These are phyloP conservation scores for Crenichthys baileyi DNA, from an alignment of 2,797 vertebrate genomes.

Conservation along the genomic window DNA sequence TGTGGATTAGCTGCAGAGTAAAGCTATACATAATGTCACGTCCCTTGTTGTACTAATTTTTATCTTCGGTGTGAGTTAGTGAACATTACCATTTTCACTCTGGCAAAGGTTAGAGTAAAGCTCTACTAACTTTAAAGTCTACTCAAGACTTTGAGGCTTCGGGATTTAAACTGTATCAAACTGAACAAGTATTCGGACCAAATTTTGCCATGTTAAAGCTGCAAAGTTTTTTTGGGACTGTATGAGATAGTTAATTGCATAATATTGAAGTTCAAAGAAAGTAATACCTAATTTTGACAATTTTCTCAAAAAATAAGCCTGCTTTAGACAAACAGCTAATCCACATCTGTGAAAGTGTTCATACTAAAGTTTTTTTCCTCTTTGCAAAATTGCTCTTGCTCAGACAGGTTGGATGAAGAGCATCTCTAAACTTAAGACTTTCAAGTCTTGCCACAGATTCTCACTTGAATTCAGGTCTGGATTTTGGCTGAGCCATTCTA, in stretches of 20 bases:
- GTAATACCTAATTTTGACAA: not conserved
- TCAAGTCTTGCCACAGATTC: not conserved
- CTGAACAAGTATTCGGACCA: not conserved
- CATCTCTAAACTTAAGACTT: too few species aligned
- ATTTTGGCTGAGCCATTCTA: not conserved
- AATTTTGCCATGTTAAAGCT: not conserved
- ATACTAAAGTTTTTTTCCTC: too few species aligned
- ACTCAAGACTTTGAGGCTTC: not conserved
- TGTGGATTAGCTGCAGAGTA: not conserved
- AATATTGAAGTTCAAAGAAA: not conserved
- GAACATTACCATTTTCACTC: not conserved
- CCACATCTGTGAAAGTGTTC: too few species aligned
- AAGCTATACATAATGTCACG: not conserved
- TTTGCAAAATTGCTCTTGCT: too few species aligned
- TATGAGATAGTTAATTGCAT: not conserved
- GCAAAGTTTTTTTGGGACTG: not conserved
- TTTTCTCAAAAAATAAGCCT: not conserved
- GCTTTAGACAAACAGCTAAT: not conserved
- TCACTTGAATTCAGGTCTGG: not conserved
- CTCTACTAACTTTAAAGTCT: not conserved
- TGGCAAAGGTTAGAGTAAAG: not conserved
- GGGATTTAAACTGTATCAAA: not conserved
- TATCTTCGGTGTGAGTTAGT: not conserved
- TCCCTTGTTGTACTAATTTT: not conserved
- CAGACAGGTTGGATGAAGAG: too few species aligned